Percentiles rank a stretch among this genome's conserved stretches.
Conservation (phyloP, 2,113 vertebrate genomes). For the Antechinus flavipes region DNA sequence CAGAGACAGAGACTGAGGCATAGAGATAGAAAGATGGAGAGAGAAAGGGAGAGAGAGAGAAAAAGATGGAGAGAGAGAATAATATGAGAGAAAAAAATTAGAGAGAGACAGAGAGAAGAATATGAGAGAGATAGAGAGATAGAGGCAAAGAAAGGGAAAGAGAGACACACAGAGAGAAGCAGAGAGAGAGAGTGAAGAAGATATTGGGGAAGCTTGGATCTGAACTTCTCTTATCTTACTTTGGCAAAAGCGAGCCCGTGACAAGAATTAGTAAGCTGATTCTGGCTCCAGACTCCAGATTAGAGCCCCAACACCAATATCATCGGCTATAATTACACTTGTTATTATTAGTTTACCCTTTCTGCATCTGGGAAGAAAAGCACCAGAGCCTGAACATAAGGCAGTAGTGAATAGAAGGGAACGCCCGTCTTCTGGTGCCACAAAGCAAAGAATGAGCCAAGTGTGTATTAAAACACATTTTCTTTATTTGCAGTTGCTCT, state of each 20-base stretch:
- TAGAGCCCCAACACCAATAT: constrained; percentile 38
- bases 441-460: constrained; percentile 51
- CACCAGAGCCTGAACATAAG: constrained; percentile 57
- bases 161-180: constrained; percentile 34
- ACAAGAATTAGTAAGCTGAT: constrained; percentile 38
- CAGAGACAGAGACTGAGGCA: constrained; percentile 25
- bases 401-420: constrained; percentile 54
- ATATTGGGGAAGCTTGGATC: background rate
- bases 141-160: background rate
- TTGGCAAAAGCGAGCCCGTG: constrained; percentile 7
- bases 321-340: constrained; percentile 41
- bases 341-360: constrained; percentile 45
- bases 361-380: constrained; percentile 59
- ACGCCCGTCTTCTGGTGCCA: constrained; percentile 48
- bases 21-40: too few species aligned
- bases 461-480: constrained; percentile 54
- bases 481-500: constrained; percentile 73
- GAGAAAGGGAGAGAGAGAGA: too few species aligned
- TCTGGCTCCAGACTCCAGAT: constrained; percentile 45
- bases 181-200: constrained; percentile 33
- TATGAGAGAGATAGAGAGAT: too few species aligned
- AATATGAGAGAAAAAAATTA: too few species aligned
- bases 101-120: too few species aligned
- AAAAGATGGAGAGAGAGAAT: too few species aligned
- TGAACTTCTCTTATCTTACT: constrained; percentile 25